Evolutionary conservation across 2,797 vertebrate species (phyloP).

Genomic region (Scleropages formosus): DNA sequence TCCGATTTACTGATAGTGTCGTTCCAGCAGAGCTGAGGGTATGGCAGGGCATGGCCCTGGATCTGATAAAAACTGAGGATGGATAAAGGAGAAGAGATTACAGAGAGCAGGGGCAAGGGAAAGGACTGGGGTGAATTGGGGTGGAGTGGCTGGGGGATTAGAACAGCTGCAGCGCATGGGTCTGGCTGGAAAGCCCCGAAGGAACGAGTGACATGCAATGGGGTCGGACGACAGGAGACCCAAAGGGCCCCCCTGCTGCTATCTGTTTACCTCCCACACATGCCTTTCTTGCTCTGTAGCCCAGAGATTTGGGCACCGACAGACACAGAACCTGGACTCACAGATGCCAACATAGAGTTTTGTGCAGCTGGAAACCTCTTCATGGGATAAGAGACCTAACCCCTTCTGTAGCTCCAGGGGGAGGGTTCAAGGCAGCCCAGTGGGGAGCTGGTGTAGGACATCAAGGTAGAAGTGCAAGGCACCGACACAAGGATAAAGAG

Average conservation of each 20-base stretch:
- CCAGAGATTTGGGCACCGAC: too few relatives aligned
- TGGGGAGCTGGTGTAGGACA: neutral
- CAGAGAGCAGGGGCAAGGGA: conserved; percentile 16
- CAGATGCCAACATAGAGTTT: too few relatives aligned
- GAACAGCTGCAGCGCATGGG: neutral
- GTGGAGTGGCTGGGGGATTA: neutral
- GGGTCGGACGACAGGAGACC: too few relatives aligned
- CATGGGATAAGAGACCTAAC: too few relatives aligned
- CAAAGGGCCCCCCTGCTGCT: too few relatives aligned
- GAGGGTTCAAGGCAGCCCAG: neutral
- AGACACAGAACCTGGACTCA: too few relatives aligned
- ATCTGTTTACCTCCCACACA: neutral
- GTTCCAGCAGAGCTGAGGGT: neutral
- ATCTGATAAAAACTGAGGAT: conserved; percentile 23
- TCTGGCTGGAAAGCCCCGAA: neutral
- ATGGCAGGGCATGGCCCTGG: neutral
- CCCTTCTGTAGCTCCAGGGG: too few relatives aligned
- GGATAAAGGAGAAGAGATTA: conserved; percentile 30
- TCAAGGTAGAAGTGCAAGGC: conserved; percentile 30
- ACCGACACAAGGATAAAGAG: neutral
- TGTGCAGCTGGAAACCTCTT: too few relatives aligned
- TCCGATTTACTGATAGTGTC: conserved; percentile 2
- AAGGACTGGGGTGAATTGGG: neutral
- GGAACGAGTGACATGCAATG: too few relatives aligned
- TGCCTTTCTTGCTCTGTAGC: too few relatives aligned